Base-by-base conservation (phyloP, 1,140 invertebrate species). In the Drosophila suzukii region DNA sequence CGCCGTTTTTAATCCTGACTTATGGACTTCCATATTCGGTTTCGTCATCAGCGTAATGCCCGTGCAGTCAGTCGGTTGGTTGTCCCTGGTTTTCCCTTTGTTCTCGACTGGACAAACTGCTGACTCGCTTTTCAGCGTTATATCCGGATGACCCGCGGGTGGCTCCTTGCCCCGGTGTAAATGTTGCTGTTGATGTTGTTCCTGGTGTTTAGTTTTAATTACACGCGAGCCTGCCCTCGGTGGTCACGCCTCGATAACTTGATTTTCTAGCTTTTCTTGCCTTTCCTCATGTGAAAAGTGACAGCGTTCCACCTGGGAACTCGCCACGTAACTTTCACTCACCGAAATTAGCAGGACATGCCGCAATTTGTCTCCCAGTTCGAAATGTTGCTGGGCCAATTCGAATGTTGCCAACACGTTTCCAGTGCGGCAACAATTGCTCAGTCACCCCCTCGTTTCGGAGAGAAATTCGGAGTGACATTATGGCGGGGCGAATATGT, bases 131-230 rank as follows among this genome's bases (percentile, higher is more conserved):
- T 75, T 66, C 59, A 57, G 36, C 27, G 36, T 54, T 32, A 41
- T 46, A 47, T 46, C 49, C 36, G 50, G 54, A 56, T 54, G 54
- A 75, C 49, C 20, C 3, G 70, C 39, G 51, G 70, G 13, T 44
- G 47, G 47, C 5, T 20, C 12, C 5, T 39, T 20, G 46, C 20
- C 32, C 50, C 8, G 32, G 32, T 36, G 39, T 17, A 36, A 24
- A 39, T 39, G 34, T 57, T 38, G 58, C 27, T 54, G 53, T 46
- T 67, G 68, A 62, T 44, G 58, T 58, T 62, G 47, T 47, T 78
- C 63, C 43, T 78, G 54, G 75, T 85, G 82, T 85, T 85, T 85
- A 81, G 83, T 85, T 85, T 85, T 85, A 85, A 85, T 85, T 85
- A 85, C 83, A 85, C 82, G 82, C 82, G 75, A 82, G 63, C 57